phyloP scores from a whole-genome alignment of 1,140 invertebrate species.

The Acromyrmex heyeri region DNA sequence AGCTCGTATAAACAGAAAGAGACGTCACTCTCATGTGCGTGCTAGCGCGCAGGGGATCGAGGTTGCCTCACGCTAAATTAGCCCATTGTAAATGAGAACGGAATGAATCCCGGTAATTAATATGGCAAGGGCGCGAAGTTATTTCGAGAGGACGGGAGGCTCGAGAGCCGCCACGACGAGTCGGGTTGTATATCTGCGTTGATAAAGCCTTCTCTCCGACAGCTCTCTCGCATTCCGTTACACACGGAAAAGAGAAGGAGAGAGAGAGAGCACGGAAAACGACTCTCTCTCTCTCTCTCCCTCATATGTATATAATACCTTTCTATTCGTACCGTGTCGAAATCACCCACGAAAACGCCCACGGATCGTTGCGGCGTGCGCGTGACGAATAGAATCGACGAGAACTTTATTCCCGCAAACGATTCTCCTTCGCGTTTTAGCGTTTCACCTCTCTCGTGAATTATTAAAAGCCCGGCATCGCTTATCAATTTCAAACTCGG shows the following conservation, averaged over 20 bases:
- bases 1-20: conserved; percentile 65
- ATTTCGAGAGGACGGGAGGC: conserved; percentile 75
- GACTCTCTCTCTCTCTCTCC: conserved; percentile 17
- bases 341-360: conserved; percentile 65
- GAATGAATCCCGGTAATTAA: conserved; percentile 82
- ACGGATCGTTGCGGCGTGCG: conserved; percentile 38
- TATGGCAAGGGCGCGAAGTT: conserved; percentile 80
- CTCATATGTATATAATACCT: conserved; percentile 13
- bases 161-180: neutral
- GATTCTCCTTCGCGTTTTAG: conserved; percentile 59
- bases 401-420: conserved; percentile 67
- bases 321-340: conserved; percentile 76
- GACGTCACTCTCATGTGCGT: conserved; percentile 28
- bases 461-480: conserved; percentile 40
- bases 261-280: neutral
- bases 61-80: conserved; percentile 76
- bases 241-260: neutral
- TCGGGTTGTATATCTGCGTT: conserved; percentile 51
- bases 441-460: conserved; percentile 31
- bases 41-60: conserved; percentile 19
- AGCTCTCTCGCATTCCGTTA: conserved; percentile 54
- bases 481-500: conserved; percentile 50
- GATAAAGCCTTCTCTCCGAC: conserved; percentile 60
- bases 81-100: conserved; percentile 79
- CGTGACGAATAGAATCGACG: conserved; percentile 71